Conservation (phyloP, 2,888 invertebrate genomes). For the Caenorhabditis wallacei region DNA sequence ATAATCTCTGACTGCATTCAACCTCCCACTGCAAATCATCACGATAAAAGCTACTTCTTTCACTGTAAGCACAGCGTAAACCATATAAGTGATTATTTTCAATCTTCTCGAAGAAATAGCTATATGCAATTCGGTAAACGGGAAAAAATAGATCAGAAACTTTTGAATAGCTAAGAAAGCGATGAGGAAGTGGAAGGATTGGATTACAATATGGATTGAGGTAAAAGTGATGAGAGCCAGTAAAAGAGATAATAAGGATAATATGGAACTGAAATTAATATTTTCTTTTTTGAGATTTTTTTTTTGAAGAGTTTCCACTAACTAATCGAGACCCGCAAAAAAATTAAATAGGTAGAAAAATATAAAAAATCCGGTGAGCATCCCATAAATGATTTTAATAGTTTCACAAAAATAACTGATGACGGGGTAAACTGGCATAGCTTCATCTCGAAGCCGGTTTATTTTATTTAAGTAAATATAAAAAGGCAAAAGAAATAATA, state of each 20-base stretch:
- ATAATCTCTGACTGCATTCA: too few relatives aligned
- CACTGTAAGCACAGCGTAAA: background rate
- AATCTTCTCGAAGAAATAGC: background rate
- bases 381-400: background rate
- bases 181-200: conserved; percentile 4
- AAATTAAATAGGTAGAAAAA: background rate
- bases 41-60: background rate
- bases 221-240: background rate
- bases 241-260: background rate
- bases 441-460: conserved; percentile 1
- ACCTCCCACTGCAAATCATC: too few relatives aligned
- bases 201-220: background rate
- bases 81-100: background rate
- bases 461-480: conserved; percentile 3
- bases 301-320: too few relatives aligned
- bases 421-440: conserved; percentile 8
- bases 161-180: background rate
- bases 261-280: background rate
- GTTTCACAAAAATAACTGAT: conserved; percentile 8
- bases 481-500: background rate
- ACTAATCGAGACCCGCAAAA: conserved; percentile 11
- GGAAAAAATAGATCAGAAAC: background rate
- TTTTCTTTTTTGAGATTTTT: too few relatives aligned
- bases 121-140: background rate
- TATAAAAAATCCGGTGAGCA: background rate